Evolutionary conservation across 2,888 invertebrate species (phyloP), one percentile per base, ranked within the genome.

Genomic region (Hypolimnas misippus): DNA sequence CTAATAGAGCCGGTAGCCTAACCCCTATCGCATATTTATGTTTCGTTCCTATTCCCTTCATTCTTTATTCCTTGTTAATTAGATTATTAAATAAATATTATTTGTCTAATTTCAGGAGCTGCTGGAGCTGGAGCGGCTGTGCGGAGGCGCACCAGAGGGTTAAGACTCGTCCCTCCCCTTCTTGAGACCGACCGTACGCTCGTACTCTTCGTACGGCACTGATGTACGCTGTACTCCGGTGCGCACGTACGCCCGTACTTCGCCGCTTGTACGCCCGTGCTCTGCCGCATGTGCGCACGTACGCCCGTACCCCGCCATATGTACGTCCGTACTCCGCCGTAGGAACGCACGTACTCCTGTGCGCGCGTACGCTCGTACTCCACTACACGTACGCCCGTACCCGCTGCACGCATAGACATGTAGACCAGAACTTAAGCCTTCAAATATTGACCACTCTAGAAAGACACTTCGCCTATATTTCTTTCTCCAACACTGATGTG

Each of bases 111-210:
- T 38, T 0, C 79, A 91, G 91, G 90, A 90, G 67, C 82, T 91
- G 6, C 25, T 82, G 55, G 89, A 89, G 56, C 67, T 92, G 71
- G 89, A 90, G 69, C 81, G 80, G 8, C 76, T 84, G 72, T 90
- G 88, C 72, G 87, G 87, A 70, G 87, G 83, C 67, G 83, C 85
- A 67, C 79, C 86, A 3, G 87, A 87, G 52, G 88, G 87, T 65
- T 89, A 89, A 65, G 16, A 8, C 14, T 6, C 49, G 44, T 31
- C 52, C 40, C 53, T 42, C 42, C 8, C 57, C 16, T 21, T 33
- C 50, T 58, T 35, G 12, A 12, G n/a, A 12, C n/a, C 35, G n/a
- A 2, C 35, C 35, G 35, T n/a, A 12, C 35, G 35, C 35, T 38
- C 35, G 33, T 33, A 33, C 33, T 33, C 10, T 33, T 8, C 33